Conservation (phyloP, 92 coral and sea anemone species). For the Parazoanthus darwini region DNA sequence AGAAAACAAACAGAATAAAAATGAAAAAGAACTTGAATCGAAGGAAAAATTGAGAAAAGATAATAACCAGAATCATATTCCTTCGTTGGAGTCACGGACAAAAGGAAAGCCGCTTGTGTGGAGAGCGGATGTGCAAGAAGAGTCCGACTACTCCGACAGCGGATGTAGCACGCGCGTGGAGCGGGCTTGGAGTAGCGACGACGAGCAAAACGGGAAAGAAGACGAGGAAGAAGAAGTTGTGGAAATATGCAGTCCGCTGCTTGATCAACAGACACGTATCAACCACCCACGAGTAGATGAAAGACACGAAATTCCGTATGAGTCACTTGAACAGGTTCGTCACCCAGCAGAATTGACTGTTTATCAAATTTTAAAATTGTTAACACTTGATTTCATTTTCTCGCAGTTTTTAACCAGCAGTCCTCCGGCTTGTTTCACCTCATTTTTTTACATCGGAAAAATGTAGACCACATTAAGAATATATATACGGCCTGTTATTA, state of each 20-base stretch:
- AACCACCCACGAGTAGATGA: neutral
- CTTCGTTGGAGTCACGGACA: constrained; percentile 56
- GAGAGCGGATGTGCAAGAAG: constrained; percentile 64
- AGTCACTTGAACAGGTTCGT: neutral
- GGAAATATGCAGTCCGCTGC: constrained; percentile 62
- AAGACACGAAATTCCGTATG: neutral
- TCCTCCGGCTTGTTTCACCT: no score
- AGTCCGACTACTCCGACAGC: constrained; percentile 75
- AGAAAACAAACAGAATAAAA: neutral
- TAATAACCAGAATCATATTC: constrained; percentile 15
- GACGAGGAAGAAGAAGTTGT: constrained; percentile 71
- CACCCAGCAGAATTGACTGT: neutral
- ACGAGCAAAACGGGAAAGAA: constrained; percentile 47
- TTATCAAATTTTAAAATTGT: no score
- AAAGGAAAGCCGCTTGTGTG: constrained; percentile 75
- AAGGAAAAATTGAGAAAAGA: neutral
- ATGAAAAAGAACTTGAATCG: neutral
- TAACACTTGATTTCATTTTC: no score
- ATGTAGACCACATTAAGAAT: no score
- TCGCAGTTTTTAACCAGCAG: neutral
- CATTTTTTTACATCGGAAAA: no score
- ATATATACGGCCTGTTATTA: no score
- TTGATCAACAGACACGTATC: neutral
- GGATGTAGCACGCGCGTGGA: constrained; percentile 39
- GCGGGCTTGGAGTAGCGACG: constrained; percentile 57